These are phyloP conservation scores for Drosophila tristis DNA, from an alignment of 1,140 invertebrate genomes.

Conservation along the genomic window DNA sequence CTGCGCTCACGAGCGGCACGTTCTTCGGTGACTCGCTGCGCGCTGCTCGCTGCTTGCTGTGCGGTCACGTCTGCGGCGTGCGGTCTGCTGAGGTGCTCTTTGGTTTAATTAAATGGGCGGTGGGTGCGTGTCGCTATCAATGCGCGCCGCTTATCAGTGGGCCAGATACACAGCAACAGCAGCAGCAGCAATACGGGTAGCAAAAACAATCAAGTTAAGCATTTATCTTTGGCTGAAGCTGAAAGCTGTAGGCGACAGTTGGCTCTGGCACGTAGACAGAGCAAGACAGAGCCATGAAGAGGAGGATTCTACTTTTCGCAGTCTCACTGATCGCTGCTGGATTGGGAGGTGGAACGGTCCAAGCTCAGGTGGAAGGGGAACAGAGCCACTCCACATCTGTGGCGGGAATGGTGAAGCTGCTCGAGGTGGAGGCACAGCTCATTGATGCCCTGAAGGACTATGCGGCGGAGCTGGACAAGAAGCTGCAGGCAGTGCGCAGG, in stretches of 20 bases:
- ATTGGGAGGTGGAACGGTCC: background rate
- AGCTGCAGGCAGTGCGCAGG: slow-evolving; percentile 60
- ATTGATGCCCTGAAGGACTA: slow-evolving; percentile 92
- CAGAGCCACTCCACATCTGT: slow-evolving; percentile 88
- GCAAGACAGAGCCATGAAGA: slow-evolving; percentile 22
- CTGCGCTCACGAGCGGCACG: slow-evolving; percentile 6
- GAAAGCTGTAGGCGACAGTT: slow-evolving; percentile 36
- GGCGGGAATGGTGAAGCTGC: slow-evolving; percentile 93
- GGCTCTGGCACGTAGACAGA: slow-evolving; percentile 43
- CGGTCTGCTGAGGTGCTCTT: slow-evolving; percentile 32
- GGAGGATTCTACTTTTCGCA: slow-evolving; percentile 11
- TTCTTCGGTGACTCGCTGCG: slow-evolving; percentile 26
- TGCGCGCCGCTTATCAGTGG: slow-evolving; percentile 37
- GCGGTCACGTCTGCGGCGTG: slow-evolving; percentile 12
- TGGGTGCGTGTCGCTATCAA: slow-evolving; percentile 40
- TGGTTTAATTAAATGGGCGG: slow-evolving; percentile 34
- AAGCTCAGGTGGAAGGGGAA: slow-evolving; percentile 26
- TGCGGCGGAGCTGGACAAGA: slow-evolving; percentile 85
- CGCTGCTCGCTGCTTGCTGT: background rate
- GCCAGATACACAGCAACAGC: background rate
- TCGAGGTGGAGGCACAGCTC: slow-evolving; percentile 93
- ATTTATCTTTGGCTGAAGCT: slow-evolving; percentile 54
- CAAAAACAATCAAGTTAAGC: slow-evolving; percentile 2
- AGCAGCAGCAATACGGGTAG: slow-evolving; percentile 6
- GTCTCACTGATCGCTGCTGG: background rate